phyloP scores from a whole-genome alignment of 2,888 invertebrate genomes.

The Netelia inedita region DNA sequence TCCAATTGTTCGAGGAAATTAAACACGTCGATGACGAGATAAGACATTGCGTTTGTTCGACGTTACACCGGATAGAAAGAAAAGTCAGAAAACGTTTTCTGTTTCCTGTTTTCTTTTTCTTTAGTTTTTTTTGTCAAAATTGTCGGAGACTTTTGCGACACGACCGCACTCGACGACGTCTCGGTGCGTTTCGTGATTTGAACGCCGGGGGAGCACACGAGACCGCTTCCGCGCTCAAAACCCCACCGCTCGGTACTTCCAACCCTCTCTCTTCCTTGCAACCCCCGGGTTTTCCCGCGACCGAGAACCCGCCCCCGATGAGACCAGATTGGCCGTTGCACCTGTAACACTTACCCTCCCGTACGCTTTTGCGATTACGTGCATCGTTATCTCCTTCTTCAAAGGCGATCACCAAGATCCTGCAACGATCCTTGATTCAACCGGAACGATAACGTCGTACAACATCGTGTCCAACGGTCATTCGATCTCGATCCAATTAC shows the following conservation, averaged over 20 bases:
- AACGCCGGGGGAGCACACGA: slow-evolving; percentile 80
- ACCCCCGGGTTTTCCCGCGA: slow-evolving; percentile 57
- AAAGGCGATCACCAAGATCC: neutral
- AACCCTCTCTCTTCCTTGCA: slow-evolving; percentile 63
- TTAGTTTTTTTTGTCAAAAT: neutral
- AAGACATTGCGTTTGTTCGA: neutral
- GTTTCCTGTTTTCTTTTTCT: neutral
- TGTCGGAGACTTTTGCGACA: slow-evolving; percentile 4
- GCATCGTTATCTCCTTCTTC: neutral
- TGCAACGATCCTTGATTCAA: neutral
- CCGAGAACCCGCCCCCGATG: slow-evolving; percentile 81
- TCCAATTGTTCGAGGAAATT: neutral
- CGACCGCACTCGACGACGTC: slow-evolving; percentile 64
- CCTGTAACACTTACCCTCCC: slow-evolving; percentile 71
- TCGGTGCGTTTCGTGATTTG: slow-evolving; percentile 82
- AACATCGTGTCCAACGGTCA: no score
- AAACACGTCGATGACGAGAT: neutral
- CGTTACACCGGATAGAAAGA: neutral
- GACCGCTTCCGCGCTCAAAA: slow-evolving; percentile 57
- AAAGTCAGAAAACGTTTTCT: no score
- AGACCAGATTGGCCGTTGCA: slow-evolving; percentile 77
- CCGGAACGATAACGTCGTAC: neutral
- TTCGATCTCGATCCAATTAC: no score
- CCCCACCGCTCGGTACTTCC: slow-evolving; percentile 66
- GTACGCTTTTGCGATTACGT: neutral